A percentile compares a stretch with the other conserved stretches of the same genome.
Evolutionary conservation across 2,113 vertebrate species (phyloP).

Genomic region (Pardalotus punctatus): DNA sequence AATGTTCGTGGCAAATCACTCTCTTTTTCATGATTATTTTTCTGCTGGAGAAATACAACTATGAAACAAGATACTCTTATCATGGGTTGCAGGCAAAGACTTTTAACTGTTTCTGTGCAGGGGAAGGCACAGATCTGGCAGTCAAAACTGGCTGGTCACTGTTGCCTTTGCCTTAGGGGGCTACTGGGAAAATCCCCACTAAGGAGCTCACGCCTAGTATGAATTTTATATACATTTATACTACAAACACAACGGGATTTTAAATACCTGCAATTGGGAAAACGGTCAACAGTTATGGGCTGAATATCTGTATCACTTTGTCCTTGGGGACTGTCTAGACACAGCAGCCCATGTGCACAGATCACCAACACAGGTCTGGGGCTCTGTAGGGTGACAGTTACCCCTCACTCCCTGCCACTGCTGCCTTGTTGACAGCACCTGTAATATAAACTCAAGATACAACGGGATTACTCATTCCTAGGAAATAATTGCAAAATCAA

Average conservation of each 20-base stretch:
- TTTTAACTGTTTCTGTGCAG: neutral
- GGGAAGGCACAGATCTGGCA: neutral
- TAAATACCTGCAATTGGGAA: neutral
- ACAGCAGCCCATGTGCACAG: neutral
- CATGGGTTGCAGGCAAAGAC: neutral
- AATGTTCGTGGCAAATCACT: neutral
- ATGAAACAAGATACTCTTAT: neutral
- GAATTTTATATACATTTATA: neutral
- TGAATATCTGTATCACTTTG: neutral
- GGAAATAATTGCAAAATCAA: conserved; percentile 4
- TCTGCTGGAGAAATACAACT: neutral
- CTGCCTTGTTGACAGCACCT: neutral
- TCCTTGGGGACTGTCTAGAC: neutral
- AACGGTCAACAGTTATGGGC: neutral
- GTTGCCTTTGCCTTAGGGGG: neutral
- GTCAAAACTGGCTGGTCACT: neutral
- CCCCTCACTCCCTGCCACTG: neutral
- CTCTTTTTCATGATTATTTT: neutral
- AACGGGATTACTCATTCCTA: neutral
- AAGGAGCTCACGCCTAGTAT: neutral
- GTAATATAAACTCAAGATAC: neutral
- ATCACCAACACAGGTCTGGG: accelerated
- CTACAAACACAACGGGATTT: neutral
- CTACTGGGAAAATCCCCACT: neutral
- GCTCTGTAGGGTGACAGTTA: neutral